Percentiles rank a stretch among this genome's conserved stretches.
These are phyloP conservation scores for Sphaerodactylus townsendi DNA, from an alignment of 2,113 vertebrate genomes.

Conservation along the genomic window DNA sequence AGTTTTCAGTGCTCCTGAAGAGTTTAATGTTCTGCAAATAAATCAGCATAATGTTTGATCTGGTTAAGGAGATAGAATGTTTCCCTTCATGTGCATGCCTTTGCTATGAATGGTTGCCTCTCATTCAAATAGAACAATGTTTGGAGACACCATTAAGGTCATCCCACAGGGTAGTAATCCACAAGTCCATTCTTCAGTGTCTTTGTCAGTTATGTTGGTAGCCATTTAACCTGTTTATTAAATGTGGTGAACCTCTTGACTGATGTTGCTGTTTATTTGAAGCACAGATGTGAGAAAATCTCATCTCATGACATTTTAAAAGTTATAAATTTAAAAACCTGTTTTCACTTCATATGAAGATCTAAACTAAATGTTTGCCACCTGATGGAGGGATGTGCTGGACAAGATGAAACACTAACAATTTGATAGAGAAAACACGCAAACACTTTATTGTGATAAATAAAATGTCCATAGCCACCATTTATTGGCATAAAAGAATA, in stretches of 20 bases:
- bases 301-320: background rate
- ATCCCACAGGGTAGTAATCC: background rate
- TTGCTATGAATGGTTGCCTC: background rate
- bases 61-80: no score
- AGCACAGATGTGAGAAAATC: background rate
- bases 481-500: no score
- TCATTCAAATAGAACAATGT: background rate
- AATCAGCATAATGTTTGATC: no score
- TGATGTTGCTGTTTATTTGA: background rate
- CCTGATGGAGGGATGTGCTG: no score
- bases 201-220: background rate
- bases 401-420: no score
- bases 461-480: no score
- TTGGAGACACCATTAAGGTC: background rate
- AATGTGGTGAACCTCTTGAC: no score
- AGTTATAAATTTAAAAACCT: no score
- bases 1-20: background rate
- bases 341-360: background rate
- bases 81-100: background rate
- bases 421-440: no score
- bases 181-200: background rate
- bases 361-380: background rate
- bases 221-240: background rate
- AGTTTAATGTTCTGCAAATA: background rate
- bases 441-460: no score